phyloP scores from a whole-genome alignment of 92 coral and sea anemone genomes.

The Palythoa grandis region DNA sequence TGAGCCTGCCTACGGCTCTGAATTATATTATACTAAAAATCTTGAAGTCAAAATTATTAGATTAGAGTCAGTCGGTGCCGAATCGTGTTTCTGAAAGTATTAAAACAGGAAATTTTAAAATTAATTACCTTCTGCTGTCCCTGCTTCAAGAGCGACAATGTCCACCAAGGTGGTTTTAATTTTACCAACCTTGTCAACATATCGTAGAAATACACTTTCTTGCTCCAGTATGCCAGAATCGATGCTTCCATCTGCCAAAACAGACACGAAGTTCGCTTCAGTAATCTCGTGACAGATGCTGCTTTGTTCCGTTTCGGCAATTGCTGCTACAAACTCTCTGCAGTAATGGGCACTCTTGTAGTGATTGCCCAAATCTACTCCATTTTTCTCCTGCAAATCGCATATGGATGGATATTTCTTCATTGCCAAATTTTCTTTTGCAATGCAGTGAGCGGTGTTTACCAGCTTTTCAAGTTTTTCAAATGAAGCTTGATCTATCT shows the following conservation, averaged over 20 bases:
- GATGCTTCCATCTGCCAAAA: constrained; percentile 47
- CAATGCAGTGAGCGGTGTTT: constrained; percentile 41
- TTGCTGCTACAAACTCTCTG: constrained; percentile 27
- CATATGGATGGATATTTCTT: constrained; percentile 32
- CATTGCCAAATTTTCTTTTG: constrained; percentile 23
- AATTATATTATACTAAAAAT: too few species aligned
- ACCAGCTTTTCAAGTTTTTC: constrained; percentile 38
- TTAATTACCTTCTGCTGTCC: constrained; percentile 34
- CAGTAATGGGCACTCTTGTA: not conserved
- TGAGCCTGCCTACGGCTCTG: too few species aligned
- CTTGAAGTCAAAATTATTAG: too few species aligned
- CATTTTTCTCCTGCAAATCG: constrained; percentile 55
- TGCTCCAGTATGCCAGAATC: constrained; percentile 42
- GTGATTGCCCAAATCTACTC: constrained; percentile 30
- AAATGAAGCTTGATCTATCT: constrained; percentile 20
- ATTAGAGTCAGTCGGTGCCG: too few species aligned
- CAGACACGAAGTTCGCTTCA: constrained; percentile 35
- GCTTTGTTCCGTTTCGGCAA: constrained; percentile 23
- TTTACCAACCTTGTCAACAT: constrained; percentile 22
- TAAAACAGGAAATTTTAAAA: not conserved
- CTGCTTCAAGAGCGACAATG: constrained; percentile 50
- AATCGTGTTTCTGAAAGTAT: not conserved
- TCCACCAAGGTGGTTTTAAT: constrained; percentile 42
- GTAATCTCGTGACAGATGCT: constrained; percentile 28
- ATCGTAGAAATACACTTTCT: constrained; percentile 47